phyloP scores from a whole-genome alignment of 2,888 invertebrate species.

The Marronus borbonicus region DNA sequence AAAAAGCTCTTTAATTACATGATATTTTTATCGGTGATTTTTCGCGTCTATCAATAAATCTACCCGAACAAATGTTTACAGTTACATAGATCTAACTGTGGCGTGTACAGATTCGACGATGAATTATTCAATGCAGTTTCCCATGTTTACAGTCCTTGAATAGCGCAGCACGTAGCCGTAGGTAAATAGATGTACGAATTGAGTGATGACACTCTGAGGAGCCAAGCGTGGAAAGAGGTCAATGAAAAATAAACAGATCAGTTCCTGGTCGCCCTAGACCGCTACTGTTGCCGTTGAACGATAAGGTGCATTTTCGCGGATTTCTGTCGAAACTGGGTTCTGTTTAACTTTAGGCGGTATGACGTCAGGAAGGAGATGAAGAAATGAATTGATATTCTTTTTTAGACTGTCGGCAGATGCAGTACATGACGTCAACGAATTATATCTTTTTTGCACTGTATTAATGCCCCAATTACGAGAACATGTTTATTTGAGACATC shows the following conservation, averaged over 20 bases:
- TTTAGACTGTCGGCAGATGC: no score
- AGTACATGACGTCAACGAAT: no score
- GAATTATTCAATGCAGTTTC: constrained; percentile 40
- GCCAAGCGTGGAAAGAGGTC: constrained; percentile 31
- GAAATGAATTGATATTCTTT: no score
- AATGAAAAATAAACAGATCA: constrained; percentile 5
- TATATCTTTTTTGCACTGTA: no score
- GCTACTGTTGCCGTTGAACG: background rate
- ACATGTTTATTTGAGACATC: no score
- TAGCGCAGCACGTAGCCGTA: constrained; percentile 9
- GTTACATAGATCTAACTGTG: constrained; percentile 2
- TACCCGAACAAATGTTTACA: background rate
- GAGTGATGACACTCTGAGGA: constrained; percentile 35
- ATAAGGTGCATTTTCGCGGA: background rate
- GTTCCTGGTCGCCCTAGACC: background rate
- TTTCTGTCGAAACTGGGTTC: background rate
- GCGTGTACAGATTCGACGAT: background rate
- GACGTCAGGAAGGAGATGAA: no score
- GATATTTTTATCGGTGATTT: background rate
- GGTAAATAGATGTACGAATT: constrained; percentile 6
- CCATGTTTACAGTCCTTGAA: constrained; percentile 41
- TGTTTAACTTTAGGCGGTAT: no score
- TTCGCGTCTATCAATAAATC: background rate
- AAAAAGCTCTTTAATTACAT: no score
- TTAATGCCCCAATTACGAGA: no score